Conservation (phyloP, 2,113 vertebrate species). For the Thalassoma bifasciatum region DNA sequence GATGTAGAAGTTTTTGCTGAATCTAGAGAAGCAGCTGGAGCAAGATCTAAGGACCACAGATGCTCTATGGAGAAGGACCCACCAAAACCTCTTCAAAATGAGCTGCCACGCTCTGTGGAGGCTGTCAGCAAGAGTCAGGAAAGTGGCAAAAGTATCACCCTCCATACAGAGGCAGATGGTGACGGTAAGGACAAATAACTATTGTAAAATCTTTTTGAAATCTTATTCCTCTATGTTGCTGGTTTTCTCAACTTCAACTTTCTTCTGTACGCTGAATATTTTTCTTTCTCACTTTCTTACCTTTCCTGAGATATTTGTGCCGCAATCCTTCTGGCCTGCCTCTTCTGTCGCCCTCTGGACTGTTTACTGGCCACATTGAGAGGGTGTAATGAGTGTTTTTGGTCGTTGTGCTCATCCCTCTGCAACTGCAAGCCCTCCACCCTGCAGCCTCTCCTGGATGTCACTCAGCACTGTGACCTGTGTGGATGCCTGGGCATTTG, state of each 20-base stretch:
- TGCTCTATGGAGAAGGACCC: constrained; percentile 27
- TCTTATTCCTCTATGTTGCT: background rate
- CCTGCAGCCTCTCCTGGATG: constrained; percentile 68
- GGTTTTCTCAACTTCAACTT: background rate
- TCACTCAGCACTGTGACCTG: constrained; percentile 56
- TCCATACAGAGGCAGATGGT: constrained; percentile 43
- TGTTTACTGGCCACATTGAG: constrained; percentile 68
- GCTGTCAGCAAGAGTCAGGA: constrained; percentile 38
- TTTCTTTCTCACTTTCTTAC: background rate
- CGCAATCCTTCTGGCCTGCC: constrained; percentile 77
- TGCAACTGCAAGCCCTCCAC: constrained; percentile 62
- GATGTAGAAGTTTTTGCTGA: constrained; percentile 11
- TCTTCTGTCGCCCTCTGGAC: constrained; percentile 83
- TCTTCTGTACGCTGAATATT: background rate
- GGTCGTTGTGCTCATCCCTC: constrained; percentile 68
- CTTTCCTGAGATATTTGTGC: constrained; percentile 76
- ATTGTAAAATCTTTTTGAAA: background rate
- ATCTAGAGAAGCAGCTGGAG: background rate
- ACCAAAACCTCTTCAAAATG: constrained; percentile 14
- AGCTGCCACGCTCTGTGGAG: constrained; percentile 13
- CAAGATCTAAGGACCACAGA: background rate
- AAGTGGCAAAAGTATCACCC: constrained; percentile 45
- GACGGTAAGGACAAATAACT: constrained; percentile 67
- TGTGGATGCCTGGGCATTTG: constrained; percentile 35
- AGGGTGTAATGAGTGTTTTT: constrained; percentile 60